These are phyloP conservation scores for Mylabris sibirica DNA, from an alignment of 2,888 invertebrate genomes.

Conservation along the genomic window DNA sequence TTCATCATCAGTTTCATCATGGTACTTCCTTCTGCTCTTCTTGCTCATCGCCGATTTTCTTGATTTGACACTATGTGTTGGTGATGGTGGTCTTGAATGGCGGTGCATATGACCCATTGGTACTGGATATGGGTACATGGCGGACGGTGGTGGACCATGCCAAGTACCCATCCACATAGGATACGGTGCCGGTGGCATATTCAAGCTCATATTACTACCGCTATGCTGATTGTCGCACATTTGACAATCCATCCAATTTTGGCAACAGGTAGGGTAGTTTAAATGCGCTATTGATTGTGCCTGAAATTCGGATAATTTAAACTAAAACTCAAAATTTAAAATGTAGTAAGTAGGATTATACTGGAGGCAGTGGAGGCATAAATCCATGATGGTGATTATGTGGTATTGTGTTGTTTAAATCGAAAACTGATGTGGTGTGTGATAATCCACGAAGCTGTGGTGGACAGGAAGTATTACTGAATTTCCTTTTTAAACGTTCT, in stretches of 20 bases:
- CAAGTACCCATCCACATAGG: slow-evolving; percentile 63
- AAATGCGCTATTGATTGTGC: slow-evolving; percentile 77
- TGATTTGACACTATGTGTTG: slow-evolving; percentile 74
- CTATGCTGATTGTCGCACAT: slow-evolving; percentile 54
- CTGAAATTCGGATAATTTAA: slow-evolving; percentile 57
- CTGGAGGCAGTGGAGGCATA: slow-evolving; percentile 62
- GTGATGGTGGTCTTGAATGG: slow-evolving; percentile 72
- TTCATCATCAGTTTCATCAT: slow-evolving; percentile 63
- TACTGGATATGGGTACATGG: slow-evolving; percentile 54
- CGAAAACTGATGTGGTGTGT: slow-evolving; percentile 66
- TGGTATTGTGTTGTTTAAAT: slow-evolving; percentile 59
- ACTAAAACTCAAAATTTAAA: background rate
- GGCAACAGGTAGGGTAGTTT: slow-evolving; percentile 67
- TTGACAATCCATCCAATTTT: slow-evolving; percentile 57
- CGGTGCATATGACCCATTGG: slow-evolving; percentile 63
- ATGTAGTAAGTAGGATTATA: slow-evolving; percentile 46
- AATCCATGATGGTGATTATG: slow-evolving; percentile 56
- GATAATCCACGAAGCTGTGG: slow-evolving; percentile 47
- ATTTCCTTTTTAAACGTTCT: slow-evolving; percentile 48
- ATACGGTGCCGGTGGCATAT: slow-evolving; percentile 57
- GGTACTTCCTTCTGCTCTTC: slow-evolving; percentile 61
- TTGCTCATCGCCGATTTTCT: slow-evolving; percentile 72
- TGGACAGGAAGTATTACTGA: slow-evolving; percentile 55
- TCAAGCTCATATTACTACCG: slow-evolving; percentile 67
- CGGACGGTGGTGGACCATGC: slow-evolving; percentile 58